Base-by-base conservation (phyloP, 2,797 vertebrate genomes). In the Kryptopterus vitreolus region DNA sequence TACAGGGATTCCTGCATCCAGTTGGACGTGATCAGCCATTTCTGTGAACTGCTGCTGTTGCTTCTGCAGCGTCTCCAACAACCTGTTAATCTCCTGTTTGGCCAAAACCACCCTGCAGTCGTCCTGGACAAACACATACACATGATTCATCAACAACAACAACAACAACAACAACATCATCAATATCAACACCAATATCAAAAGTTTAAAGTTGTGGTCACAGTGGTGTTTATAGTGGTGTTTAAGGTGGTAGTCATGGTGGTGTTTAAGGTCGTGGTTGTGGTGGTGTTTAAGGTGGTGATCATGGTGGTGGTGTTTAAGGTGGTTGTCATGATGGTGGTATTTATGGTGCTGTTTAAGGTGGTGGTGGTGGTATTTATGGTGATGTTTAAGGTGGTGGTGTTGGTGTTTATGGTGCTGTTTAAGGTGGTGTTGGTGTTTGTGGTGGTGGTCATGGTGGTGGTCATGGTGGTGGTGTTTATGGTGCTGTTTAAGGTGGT, bases 31-130 rank as follows among this genome's bases (percentile, higher is more conserved):
- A 89, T 99, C 97, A 2, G 96, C 97, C 88, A 99, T 92, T 84
- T 99, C 98, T 2, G 97, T 98, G 88, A 99, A 99, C 87, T 99
- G 98, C 84, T 99, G 98, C 91, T 99, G 98, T 88, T 98, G 97
- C 87, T 99, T 99, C 91, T 99, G 97, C 73, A 99, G 90, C 0
- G 96, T 98, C 91, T 98, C 96, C 53, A 99, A 89, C 76, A 98
- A 89, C 79, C 97, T 94, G 88, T 94, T 98, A 86, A 99, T 98
- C 92, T 99, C 98, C 89, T 97, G 96, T 91, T 98, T 99, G 5
- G 97, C 95, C 91, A 97, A 87, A 24, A 99, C 97, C 24, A 99
- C 98, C 87, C 98, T 94, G 91, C 98, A 99, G 89, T 99, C 98
- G 74, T 99, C 98, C 98, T 99, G 76, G 5, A 1, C 12, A 13